A percentile compares a stretch with the other conserved stretches of the same genome.
These are phyloP conservation scores for Lateolabrax maculatus DNA, from an alignment of 2,797 vertebrate species.

Conservation along the genomic window DNA sequence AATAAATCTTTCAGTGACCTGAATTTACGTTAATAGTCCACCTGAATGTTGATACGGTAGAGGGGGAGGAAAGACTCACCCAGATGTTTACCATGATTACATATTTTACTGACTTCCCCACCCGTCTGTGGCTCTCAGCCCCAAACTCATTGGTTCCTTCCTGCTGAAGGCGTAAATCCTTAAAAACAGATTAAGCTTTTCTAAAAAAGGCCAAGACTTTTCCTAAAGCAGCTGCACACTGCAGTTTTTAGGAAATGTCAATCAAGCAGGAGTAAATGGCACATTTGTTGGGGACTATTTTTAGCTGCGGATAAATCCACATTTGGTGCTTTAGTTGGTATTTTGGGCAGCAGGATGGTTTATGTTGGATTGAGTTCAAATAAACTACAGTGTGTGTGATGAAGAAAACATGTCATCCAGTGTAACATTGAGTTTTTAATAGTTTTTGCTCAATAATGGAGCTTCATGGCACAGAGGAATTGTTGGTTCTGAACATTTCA, in stretches of 20 bases:
- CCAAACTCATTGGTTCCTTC: no score
- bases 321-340: background rate
- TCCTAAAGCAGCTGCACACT: background rate
- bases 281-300: background rate
- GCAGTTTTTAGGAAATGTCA: background rate
- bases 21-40: background rate
- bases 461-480: background rate
- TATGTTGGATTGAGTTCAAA: background rate
- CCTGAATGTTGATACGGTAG: background rate
- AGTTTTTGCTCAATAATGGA: constrained; percentile 2
- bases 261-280: background rate
- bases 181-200: background rate
- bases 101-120: background rate
- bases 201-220: background rate
- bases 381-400: background rate
- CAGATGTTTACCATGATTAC: background rate
- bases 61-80: background rate
- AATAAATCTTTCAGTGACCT: background rate
- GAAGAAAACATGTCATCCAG: background rate
- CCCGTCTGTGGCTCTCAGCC: background rate
- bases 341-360: background rate
- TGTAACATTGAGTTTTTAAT: background rate
- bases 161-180: background rate
- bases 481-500: no score
- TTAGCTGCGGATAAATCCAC: background rate